These are phyloP conservation scores for Dicrostonyx torquatus DNA, from an alignment of 2,797 vertebrate genomes.

Conservation along the genomic window DNA sequence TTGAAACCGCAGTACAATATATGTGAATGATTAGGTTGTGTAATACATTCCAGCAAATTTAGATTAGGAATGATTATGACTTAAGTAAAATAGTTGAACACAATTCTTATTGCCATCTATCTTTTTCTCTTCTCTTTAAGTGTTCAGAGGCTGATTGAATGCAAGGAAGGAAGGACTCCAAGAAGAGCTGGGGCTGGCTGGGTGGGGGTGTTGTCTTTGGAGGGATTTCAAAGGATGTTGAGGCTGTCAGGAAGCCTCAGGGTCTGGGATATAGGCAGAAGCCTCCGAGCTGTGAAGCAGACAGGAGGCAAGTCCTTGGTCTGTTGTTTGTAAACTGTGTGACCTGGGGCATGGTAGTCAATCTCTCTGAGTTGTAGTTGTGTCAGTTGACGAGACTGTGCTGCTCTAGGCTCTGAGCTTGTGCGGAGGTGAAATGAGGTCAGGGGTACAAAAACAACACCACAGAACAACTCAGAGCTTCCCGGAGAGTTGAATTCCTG, in stretches of 20 bases:
- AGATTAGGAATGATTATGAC: constrained; percentile 85
- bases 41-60: constrained; percentile 79
- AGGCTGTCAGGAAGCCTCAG: neutral
- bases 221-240: neutral
- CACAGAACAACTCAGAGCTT: rapidly evolving
- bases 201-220: neutral
- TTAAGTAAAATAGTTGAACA: constrained; percentile 83
- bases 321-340: neutral
- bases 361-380: neutral
- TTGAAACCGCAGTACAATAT: constrained; percentile 77
- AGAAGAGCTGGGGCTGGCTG: neutral
- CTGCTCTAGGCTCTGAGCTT: neutral
- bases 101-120: constrained; percentile 80
- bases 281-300: neutral
- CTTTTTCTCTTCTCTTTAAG: constrained; percentile 29
- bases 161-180: neutral
- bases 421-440: neutral
- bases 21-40: constrained; percentile 81
- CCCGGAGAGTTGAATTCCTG: neutral
- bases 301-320: neutral
- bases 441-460: neutral
- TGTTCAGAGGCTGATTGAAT: constrained; percentile 18
- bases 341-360: neutral
- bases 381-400: neutral
- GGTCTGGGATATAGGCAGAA: neutral